phyloP scores from a whole-genome alignment of 2,888 invertebrate genomes.

The Aleiodes testaceus region DNA sequence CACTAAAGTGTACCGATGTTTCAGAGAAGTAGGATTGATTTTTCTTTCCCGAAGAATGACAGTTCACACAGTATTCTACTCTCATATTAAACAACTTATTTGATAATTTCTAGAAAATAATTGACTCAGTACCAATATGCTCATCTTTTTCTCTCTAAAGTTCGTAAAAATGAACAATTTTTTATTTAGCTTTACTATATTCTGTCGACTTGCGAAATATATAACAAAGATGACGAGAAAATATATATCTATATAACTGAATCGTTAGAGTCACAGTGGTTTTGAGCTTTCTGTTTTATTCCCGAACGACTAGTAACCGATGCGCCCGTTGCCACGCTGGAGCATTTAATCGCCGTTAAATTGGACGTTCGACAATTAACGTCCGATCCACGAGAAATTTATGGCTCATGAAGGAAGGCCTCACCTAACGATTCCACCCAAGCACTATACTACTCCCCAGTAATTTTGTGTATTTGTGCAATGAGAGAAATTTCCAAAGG shows the following conservation, averaged over 20 bases:
- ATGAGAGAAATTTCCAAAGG: conserved; percentile 7
- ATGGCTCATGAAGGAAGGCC: conserved; percentile 48
- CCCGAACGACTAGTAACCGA: conserved; percentile 40
- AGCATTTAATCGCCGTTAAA: conserved; percentile 52
- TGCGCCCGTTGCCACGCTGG: conserved; percentile 38
- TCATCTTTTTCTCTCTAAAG: no score
- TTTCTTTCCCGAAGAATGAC: no score
- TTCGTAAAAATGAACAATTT: no score
- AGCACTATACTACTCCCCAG: neutral
- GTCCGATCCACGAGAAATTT: conserved; percentile 49
- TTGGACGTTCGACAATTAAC: conserved; percentile 52
- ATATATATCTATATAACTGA: conserved; percentile 8
- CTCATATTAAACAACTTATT: no score
- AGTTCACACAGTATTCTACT: no score
- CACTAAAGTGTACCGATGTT: no score
- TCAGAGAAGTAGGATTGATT: no score
- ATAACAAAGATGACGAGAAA: neutral
- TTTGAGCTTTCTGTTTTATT: conserved; percentile 37
- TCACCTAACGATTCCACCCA: conserved; percentile 38
- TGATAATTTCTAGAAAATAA: no score
- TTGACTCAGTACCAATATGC: no score
- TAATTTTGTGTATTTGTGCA: conserved; percentile 24
- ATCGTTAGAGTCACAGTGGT: conserved; percentile 24
- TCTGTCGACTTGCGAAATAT: neutral
- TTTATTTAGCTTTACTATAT: no score